Conservation (phyloP, 2,113 vertebrate genomes). For the Helogale parvula region DNA sequence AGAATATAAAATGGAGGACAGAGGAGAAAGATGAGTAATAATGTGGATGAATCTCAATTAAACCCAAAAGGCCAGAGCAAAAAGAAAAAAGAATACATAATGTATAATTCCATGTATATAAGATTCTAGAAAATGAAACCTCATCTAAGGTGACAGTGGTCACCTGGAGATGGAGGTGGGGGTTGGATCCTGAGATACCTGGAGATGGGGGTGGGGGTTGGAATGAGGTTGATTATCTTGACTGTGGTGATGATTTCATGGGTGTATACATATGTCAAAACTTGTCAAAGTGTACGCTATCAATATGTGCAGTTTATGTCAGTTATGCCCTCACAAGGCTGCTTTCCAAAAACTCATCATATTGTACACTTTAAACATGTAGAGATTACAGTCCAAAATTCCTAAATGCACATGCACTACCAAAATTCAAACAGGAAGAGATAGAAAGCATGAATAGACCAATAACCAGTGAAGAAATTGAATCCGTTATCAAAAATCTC, state of each 20-base stretch:
- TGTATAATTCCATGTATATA: not conserved
- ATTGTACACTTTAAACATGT: not conserved
- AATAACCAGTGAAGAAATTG: too few species aligned
- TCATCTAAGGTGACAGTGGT: not conserved
- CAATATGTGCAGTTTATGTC: not conserved
- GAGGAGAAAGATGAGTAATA: not conserved
- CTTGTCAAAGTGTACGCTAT: not conserved
- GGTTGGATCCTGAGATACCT: not conserved
- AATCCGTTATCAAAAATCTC: too few species aligned
- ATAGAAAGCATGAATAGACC: too few species aligned
- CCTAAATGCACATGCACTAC: too few species aligned
- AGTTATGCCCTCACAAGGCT: not conserved
- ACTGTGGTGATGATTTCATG: not conserved
- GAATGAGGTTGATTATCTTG: not conserved
- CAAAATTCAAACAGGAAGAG: too few species aligned
- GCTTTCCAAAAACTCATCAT: not conserved
- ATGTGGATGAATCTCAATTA: not conserved
- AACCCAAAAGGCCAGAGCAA: not conserved
- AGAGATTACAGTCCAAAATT: too few species aligned
- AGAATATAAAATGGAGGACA: not conserved
- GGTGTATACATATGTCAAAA: not conserved
- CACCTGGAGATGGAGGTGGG: not conserved
- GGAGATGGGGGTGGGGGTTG: not conserved
- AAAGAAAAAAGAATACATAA: not conserved
- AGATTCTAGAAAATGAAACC: slow-evolving; percentile 9